phyloP scores from a whole-genome alignment of 2,888 invertebrate species.

The Resseliella maxima region DNA sequence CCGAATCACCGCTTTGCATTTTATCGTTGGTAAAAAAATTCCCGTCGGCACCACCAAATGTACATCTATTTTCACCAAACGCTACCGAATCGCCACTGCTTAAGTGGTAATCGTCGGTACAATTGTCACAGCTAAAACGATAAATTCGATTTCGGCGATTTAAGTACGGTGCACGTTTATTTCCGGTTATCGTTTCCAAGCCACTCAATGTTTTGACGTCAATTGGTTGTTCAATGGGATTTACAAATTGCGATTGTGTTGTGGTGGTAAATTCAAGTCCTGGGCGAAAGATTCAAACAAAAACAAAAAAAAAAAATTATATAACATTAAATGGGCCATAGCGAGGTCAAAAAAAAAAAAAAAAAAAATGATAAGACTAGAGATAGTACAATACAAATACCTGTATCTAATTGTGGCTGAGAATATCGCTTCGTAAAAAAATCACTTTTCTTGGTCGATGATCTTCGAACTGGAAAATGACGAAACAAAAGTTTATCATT shows the following conservation, averaged over 20 bases:
- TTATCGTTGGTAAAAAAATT: background rate
- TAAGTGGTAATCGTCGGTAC: background rate
- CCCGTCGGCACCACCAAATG: background rate
- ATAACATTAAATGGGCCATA: too few relatives aligned
- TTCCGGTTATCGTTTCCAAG: background rate
- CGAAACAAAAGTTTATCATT: too few relatives aligned
- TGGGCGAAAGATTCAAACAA: too few relatives aligned
- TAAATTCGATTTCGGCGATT: conserved; percentile 7
- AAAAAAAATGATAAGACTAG: too few relatives aligned
- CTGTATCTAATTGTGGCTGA: conserved; percentile 29
- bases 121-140: conserved; percentile 46
- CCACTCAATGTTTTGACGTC: conserved; percentile 4
- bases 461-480: background rate
- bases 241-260: background rate
- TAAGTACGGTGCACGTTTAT: background rate
- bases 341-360: too few relatives aligned
- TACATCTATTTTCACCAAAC: conserved; percentile 19
- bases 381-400: too few relatives aligned
- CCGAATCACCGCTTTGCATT: conserved; percentile 59
- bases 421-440: conserved; percentile 12
- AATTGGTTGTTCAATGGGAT: background rate
- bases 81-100: conserved; percentile 14
- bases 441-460: conserved; percentile 3
- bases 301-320: too few relatives aligned
- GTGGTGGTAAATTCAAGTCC: background rate